Evolutionary conservation across 2,888 invertebrate species (phyloP), one percentile per base, ranked within the genome.

Genomic region (Thumatha senex): DNA sequence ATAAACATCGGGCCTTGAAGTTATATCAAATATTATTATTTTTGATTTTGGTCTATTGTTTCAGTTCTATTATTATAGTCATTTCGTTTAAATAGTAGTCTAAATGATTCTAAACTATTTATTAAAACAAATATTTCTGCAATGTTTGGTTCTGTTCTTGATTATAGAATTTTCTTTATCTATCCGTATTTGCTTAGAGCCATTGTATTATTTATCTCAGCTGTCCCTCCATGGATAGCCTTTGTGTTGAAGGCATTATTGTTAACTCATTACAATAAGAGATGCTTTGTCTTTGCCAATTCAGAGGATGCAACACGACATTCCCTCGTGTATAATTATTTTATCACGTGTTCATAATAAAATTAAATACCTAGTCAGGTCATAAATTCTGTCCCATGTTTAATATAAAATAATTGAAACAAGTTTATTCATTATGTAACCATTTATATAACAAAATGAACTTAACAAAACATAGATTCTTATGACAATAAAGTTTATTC

Each of bases 211-310:
- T 34, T 24, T 24, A 48, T 58, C 46, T 45, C 44, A 60, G 48
- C 55, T 67, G 61, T 63, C 68, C 57, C 59, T 57, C 48, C 53
- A 67, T 63, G 61, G 74, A 79, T 79, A 76, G 62, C 75, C 75
- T 78, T 70, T 76, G 55, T 63, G 47, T 48, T 58, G 48, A 68
- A 64, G 70, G 72, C 73, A 67, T 73, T 65, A 74, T 79, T 84
- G 77, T 82, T 72, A 74, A 77, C 83, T 80, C 64, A 73, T 64
- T 55, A 63, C 34, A 65, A 68, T 63, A 72, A 66, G 51, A 40
- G 51, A 39, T 46, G 52, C 67, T 67, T 77, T 76, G 74, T 80
- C 68, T 68, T 62, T 51, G 56, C 46, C 58, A 58, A 61, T 58
- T 58, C 52, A 53, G 54, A 57, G 63, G 50, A 67, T 70, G 55